Evolutionary conservation across 2,113 vertebrate species (phyloP), one percentile per base, ranked within the genome.

Genomic region (Amblyornis subalaris): DNA sequence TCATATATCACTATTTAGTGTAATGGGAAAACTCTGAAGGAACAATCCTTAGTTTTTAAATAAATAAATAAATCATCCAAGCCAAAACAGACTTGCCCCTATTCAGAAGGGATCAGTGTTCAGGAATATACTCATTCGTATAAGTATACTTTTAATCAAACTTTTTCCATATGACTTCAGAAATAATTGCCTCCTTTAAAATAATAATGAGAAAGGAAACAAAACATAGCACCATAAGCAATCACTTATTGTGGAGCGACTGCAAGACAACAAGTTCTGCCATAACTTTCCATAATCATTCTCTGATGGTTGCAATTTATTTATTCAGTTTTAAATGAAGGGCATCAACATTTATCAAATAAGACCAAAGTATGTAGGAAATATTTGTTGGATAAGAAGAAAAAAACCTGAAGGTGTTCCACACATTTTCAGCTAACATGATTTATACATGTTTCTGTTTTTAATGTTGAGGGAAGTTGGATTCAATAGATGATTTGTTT

Each of bases 1-100:
- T 91, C 81, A 54, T 78, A 74, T 81, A 96, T 93, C 91, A 95
- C 38, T 83, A 65, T 94, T 97, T 85, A 79, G 75, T 71, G 23
- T 90, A 96, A 85, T 55, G 45, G 60, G 60, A 92, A 86, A 96
- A 96, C 76, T 89, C 62, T 55, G 62, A 91, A 82, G 38, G 67
- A 94, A 88, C 44, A 71, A 92, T 55, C 21, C 40, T 40, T 35
- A 36, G 8, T 60, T 93, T 78, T 33, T 55, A 95, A 87, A 88
- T 70, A 78, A 90, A 91, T 45, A 77, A 79, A 65, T 74, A 60
- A 76, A 78, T 28, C 12, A 42, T 44, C 24, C 50, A 77, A 78
- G 80, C 20, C 31, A 67, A 89, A 94, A 64, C 2, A 48, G 40
- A 64, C 14, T 78, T 61, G 9, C 8, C 6, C 21, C 23, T 77